Percentiles rank a stretch among this genome's conserved stretches.
phyloP scores from a whole-genome alignment of 2,113 vertebrate genomes.

The Scophthalmus maximus region DNA sequence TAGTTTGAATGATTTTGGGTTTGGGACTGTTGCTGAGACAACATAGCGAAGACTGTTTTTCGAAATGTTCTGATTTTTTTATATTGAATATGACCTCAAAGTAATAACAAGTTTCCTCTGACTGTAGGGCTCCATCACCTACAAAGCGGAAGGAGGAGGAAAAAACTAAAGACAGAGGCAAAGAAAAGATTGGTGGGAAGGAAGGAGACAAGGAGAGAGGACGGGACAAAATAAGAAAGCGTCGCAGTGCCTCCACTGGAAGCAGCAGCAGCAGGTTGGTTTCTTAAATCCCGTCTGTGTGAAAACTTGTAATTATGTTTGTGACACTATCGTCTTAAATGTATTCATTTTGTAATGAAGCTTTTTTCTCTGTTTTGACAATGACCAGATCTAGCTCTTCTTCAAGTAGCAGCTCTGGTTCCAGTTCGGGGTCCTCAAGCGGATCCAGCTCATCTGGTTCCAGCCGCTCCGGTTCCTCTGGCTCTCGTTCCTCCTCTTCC shows the following conservation, averaged over 20 bases:
- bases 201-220: slow-evolving; percentile 94
- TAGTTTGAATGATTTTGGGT: too few species aligned
- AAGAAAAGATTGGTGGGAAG: slow-evolving; percentile 90
- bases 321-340: neutral
- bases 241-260: slow-evolving; percentile 93
- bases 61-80: too few species aligned
- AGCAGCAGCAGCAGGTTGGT: slow-evolving; percentile 90
- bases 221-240: slow-evolving; percentile 91
- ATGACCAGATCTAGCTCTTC: slow-evolving; percentile 88
- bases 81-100: neutral
- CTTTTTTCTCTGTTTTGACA: neutral
- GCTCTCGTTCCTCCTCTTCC: slow-evolving; percentile 94
- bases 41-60: too few species aligned
- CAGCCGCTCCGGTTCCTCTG: slow-evolving; percentile 94
- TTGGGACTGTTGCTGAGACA: too few species aligned
- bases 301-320: slow-evolving; percentile 22
- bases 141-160: slow-evolving; percentile 97
- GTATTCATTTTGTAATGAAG: neutral
- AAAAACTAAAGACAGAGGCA: slow-evolving; percentile 93
- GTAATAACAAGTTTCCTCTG: neutral
- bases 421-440: slow-evolving; percentile 95
- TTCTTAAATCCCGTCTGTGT: neutral
- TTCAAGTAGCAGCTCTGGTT: slow-evolving; percentile 95
- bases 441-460: slow-evolving; percentile 97
- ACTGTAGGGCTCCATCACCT: slow-evolving; percentile 93